Evolutionary conservation across 2,113 vertebrate species (phyloP), one percentile per base, ranked within the genome.

Genomic region (Vimba vimba): DNA sequence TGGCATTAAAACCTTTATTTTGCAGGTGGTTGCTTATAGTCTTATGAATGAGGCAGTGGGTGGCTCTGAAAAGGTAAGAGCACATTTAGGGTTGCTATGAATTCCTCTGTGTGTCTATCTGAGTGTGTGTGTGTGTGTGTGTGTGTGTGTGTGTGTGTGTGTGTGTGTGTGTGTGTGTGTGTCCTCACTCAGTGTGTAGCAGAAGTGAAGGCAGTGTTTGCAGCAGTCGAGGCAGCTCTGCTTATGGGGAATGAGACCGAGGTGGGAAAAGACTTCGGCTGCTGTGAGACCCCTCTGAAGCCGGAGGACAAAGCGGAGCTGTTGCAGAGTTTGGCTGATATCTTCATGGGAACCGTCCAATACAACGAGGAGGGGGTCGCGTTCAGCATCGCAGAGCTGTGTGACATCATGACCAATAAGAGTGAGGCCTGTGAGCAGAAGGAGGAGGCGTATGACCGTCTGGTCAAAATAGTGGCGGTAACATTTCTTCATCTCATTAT

Each of bases 311-410:
- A 91, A 85, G 85, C 83, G 0, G 93, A 95, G 84, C 85, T 97
- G 27, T 87, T 96, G 86, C 89, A 91, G 83, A 94, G 90, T 80
- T 81, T 97, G 87, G 96, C 96, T 0, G 95, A 93, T 27, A 89
- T 96, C 83, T 66, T 97, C 80, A 96, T 96, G 90, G 95, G 94
- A 17, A 85, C 92, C 0, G 96, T 97, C 85, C 96, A 97, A 91
- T 96, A 96, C 88, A 95, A 97, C 36, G 89, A 94, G 52, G 95
- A 96, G 82, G 86, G 86, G 0, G 85, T 76, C 0, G 68, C 88
- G n/a, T 84, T 90, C 86, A 90, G 90, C 6, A 95, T 97, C 55
- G 86, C 45, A 0, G 85, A 85, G 45, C 74, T 97, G 6, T 97
- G 96, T 55, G 23, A 45, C 6, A 76, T 95, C 10, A 94, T 97